Evolutionary conservation across 2,113 vertebrate species (phyloP), one percentile per base, ranked within the genome.

Genomic region (Rhynchomys soricoides): DNA sequence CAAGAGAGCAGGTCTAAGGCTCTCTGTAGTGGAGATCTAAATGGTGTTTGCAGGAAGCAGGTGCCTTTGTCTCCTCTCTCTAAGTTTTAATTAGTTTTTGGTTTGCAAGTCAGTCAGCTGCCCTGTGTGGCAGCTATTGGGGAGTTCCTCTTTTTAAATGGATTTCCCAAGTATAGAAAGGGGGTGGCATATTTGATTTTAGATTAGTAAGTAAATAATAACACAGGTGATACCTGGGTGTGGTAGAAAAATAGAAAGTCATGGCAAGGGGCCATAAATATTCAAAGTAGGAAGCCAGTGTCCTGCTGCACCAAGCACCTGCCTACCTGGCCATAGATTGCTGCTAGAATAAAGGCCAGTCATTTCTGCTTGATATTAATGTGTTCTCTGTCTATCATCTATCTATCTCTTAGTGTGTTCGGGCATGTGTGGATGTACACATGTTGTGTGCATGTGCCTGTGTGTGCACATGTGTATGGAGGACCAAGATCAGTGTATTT

Each of bases 21-120:
- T 85, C 21, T 88, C 31, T 15, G 86, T 75, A 24, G n/a, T 77
- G 57, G 77, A 83, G 73, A 77, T 81, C 93, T 74, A 59, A 94
- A 64, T 83, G 82, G 7, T 29, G 45, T 95, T 93, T 55, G 55
- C 29, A 22, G 45, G 40, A 55, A 81, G 90, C 13, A 6, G 57
- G 5, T 48, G 40, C 59, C 34, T 91, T 86, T 43, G 50, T 91
- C 66, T 91, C 43, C 45, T 90, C 89, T 85, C 64, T 91, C 70
- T 79, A 57, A 93, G 55, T 57, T 82, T 94, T 73, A 95, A 45
- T 89, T 92, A 71, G 79, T 75, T 86, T 93, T 95, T 87, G 81
- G 66, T 94, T 94, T n/a, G 5, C 74, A 68, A 90, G 68, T 5
- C 43, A 90, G 86, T 74, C 64, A 57, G 48, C 66, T 64, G 75